phyloP scores from a whole-genome alignment of 2,797 vertebrate genomes.

The Fringilla coelebs region DNA sequence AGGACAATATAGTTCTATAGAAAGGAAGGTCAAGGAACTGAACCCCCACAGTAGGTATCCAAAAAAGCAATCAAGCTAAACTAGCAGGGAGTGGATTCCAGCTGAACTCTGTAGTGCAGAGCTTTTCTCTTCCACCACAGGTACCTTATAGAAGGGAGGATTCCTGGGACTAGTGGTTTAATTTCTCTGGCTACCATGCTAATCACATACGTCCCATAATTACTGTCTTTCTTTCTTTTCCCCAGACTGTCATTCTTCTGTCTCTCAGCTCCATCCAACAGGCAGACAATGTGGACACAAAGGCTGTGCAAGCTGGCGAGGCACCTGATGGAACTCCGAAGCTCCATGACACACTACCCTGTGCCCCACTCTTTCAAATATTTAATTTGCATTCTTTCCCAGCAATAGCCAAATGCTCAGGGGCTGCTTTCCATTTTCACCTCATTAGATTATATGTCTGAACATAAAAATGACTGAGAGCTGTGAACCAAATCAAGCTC shows the following conservation, averaged over 20 bases:
- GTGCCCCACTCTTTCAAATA: slow-evolving; percentile 66
- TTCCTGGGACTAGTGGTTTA: slow-evolving; percentile 88
- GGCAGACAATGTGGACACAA: slow-evolving; percentile 76
- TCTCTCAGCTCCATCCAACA: slow-evolving; percentile 72
- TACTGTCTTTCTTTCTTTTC: slow-evolving; percentile 80
- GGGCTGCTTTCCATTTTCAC: slow-evolving; percentile 70
- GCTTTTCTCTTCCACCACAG: slow-evolving; percentile 84
- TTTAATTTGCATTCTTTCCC: slow-evolving; percentile 81
- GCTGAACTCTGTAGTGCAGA: slow-evolving; percentile 76
- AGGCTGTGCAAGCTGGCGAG: slow-evolving; percentile 72
- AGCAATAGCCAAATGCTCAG: slow-evolving; percentile 68
- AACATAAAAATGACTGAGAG: slow-evolving; percentile 66
- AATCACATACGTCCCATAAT: slow-evolving; percentile 83
- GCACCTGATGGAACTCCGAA: slow-evolving; percentile 76
- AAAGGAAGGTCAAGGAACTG: slow-evolving; percentile 82
- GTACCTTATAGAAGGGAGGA: slow-evolving; percentile 83
- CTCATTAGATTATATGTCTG: slow-evolving; percentile 72
- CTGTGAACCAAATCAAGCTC: slow-evolving; percentile 75
- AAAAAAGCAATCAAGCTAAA: slow-evolving; percentile 92
- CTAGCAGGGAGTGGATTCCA: slow-evolving; percentile 87
- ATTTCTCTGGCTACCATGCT: slow-evolving; percentile 94
- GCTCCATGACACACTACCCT: slow-evolving; percentile 32
- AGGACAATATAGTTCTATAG: slow-evolving; percentile 81
- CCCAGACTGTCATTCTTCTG: slow-evolving; percentile 79
- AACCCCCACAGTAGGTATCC: slow-evolving; percentile 85